Evolutionary conservation across 2,888 invertebrate genomes (phyloP), one percentile per base, ranked within the genome.

Genomic region (Brachyptera risi): DNA sequence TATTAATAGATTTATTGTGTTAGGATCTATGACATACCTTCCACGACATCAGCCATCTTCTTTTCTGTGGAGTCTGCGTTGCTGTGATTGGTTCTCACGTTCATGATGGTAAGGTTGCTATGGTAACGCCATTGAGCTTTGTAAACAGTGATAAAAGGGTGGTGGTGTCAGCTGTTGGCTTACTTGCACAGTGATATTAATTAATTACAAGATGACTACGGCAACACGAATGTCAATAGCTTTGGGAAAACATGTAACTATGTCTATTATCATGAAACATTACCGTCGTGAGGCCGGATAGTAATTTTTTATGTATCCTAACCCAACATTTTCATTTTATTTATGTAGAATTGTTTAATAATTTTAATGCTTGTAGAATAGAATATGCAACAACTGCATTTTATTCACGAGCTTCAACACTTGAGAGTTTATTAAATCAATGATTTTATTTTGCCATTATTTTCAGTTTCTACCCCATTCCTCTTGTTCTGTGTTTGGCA

Each of bases 41-140:
- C 63, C n/a, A n/a, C n/a, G n/a, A 21, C 38, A 21, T 65, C 63
- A 51, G 63, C 66, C 66, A 66, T 66, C 58, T 63, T 66, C 57
- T 64, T 66, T 61, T 60, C 64, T 63, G 61, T 51, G 61, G 64
- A 61, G 61, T 61, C 60, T 38, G 59, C 62, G 44, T 47, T 13
- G 23, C 11, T n/a, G n/a, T 27, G 49, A 61, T 61, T 64, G 61
- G 60, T 7, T 51, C n/a, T n/a, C 26, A n/a, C 19, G 31, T 35
- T 23, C 50, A 38, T 56, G 49, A 38, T 57, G 60, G 24, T 27
- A 56, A 37, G 27, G 62, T 62, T 62, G 42, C 56, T 56, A 50
- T 59, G 42, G 47, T 21, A 62, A 62, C 62, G 3, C 3, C 2
- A 35, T 35, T 17, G 37, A n/a, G 37, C 54, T 15, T 35, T 19